These are phyloP conservation scores for Drosophila busckii DNA, from an alignment of 1,140 invertebrate species.

Conservation along the genomic window DNA sequence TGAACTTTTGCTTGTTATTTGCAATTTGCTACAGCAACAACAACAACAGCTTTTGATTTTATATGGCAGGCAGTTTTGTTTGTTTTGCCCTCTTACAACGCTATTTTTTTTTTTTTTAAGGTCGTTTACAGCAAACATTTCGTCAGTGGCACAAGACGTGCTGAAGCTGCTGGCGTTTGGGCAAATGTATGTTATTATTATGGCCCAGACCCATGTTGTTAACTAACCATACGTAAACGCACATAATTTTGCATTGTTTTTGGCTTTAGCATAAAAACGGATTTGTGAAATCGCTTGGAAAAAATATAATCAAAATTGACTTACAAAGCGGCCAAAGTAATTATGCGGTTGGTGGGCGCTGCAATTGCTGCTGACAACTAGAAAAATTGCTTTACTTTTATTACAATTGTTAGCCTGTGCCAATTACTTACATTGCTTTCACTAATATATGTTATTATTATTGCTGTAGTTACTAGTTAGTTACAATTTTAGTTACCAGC, in stretches of 20 bases:
- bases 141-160: conserved; percentile 9
- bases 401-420: too few species aligned
- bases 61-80: conserved; percentile 58
- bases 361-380: conserved; percentile 73
- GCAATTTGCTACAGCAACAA: conserved; percentile 60
- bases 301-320: conserved; percentile 78
- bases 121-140: conserved; percentile 75
- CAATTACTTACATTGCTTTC: too few species aligned
- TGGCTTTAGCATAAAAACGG: conserved; percentile 60
- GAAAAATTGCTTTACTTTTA: conserved; percentile 76
- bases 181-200: conserved; percentile 74
- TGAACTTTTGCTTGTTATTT: conserved; percentile 71
- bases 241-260: conserved; percentile 23
- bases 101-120: conserved; percentile 58
- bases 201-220: conserved; percentile 72
- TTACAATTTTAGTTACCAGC: conserved; percentile 28
- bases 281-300: conserved; percentile 76
- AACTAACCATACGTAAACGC: conserved; percentile 73
- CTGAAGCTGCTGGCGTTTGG: background rate
- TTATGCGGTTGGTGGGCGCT: conserved; percentile 65
- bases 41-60: conserved; percentile 56
- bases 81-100: conserved; percentile 46
- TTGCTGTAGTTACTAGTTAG: too few species aligned
- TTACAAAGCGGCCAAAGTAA: conserved; percentile 54
- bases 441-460: too few species aligned